phyloP scores from a whole-genome alignment of 2,113 vertebrate genomes.

The Crotalus horridus region DNA sequence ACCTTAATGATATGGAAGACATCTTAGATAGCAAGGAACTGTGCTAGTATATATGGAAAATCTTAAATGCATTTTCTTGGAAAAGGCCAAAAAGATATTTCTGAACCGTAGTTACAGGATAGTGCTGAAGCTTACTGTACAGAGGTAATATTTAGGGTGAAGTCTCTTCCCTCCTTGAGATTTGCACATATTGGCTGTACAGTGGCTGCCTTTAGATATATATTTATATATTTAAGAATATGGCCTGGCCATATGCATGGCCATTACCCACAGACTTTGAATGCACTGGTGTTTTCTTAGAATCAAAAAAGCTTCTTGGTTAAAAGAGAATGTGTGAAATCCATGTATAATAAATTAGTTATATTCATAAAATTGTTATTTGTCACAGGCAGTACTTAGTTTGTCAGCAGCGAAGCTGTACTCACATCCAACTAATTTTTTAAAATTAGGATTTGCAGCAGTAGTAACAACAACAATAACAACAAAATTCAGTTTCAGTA shows the following conservation, averaged over 20 bases:
- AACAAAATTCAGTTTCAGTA: not conserved
- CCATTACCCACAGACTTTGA: not conserved
- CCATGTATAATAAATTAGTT: slow-evolving; percentile 9
- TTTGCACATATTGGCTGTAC: not conserved
- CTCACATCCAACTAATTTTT: slow-evolving; percentile 4
- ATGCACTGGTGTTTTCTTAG: not conserved
- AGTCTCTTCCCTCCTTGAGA: not conserved
- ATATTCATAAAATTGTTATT: slow-evolving; percentile 23
- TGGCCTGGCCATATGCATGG: not conserved
- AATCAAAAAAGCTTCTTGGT: not conserved
- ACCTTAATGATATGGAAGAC: rapidly evolving
- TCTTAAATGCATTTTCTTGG: not conserved
- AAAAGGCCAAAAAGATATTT: not conserved
- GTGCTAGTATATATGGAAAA: not conserved
- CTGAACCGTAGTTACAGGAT: not conserved
- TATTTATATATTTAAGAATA: not conserved
- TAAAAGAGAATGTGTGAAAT: not conserved
- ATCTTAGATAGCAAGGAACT: not conserved
- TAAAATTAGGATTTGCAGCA: not conserved
- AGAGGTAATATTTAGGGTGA: not conserved
- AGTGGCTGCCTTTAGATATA: not conserved
- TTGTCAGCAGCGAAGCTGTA: not conserved
- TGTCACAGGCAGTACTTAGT: not conserved
- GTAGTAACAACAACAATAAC: not conserved
- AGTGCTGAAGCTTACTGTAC: not conserved